Evolutionary conservation across 2,797 vertebrate genomes (phyloP), one percentile per base, ranked within the genome.

Genomic region (Urosaurus nigricauda): DNA sequence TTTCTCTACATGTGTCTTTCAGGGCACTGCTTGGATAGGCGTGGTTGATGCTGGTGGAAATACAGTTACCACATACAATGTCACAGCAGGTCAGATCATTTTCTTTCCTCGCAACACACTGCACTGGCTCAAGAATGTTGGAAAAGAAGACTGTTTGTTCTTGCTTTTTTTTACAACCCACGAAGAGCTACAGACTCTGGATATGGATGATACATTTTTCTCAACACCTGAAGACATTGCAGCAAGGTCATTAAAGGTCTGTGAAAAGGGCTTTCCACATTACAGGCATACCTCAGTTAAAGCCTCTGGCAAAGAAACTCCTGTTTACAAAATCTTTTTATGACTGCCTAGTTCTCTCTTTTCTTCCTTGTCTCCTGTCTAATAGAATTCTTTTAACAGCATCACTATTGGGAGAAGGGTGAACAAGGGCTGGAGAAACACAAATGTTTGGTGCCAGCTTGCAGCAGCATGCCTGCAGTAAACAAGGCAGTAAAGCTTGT

Each of bases 41-140:
- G 94, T 97, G 0, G 90, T 96, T 2, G 95, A 93, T 1, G 88
- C 94, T 4, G 95, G 92, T 12, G 89, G 90, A 37, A 74, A 74
- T 2, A 43, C 82, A 0, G 87, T 95, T 0, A 93, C 92, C 70
- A 96, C 95, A 0, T 96, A 96, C 94, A 97, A 92, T 1, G 93
- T 97, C 14, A 96, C 93, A 0, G 94, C 93, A 0, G 96, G 96
- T 2, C 96, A 97, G 65, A 95, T 96, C 26, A 93, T 96, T 86
- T 96, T 97, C 92, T 96, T 97, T 87, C 97, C 95, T 1, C 86
- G 93, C 78, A 96, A 96, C 87, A 97, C 94, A 0, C 88, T 96
- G 13, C 96, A 96, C 24, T 97, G 96, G 97, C 2, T 96, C 60
- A 97, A 96, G 91, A 97, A 96, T 0, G 87, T 96, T 11, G 96